phyloP scores from a whole-genome alignment of 1,140 invertebrate genomes.

The Drosophila ambigua region DNA sequence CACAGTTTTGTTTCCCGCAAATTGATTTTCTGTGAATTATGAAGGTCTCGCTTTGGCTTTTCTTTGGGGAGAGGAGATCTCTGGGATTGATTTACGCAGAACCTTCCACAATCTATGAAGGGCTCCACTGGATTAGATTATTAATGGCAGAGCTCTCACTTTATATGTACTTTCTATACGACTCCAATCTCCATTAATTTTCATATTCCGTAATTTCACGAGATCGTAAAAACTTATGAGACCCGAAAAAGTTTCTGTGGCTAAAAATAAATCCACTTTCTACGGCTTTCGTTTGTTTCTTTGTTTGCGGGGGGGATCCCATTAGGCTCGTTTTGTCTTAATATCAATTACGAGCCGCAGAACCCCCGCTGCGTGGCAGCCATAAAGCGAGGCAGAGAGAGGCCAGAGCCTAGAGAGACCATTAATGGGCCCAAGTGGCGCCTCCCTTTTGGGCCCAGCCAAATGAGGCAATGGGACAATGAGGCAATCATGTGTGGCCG shows the following conservation, averaged over 20 bases:
- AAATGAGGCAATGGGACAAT: not conserved
- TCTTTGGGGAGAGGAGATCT: not conserved
- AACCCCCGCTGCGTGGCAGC: conserved; percentile 44
- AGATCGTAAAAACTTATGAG: conserved; percentile 65
- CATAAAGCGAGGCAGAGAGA: conserved; percentile 46
- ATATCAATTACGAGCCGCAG: conserved; percentile 67
- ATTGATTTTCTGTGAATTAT: conserved; percentile 48
- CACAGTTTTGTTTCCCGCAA: conserved; percentile 38
- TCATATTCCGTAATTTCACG: conserved; percentile 52
- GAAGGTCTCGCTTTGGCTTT: conserved; percentile 17
- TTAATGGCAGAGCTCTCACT: conserved; percentile 19
- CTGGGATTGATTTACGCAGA: conserved; percentile 38
- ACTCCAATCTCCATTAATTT: conserved; percentile 39
- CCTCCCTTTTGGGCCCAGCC: conserved; percentile 25
- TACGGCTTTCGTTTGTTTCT: conserved; percentile 33
- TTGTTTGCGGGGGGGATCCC: conserved; percentile 43
- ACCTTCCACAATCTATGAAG: conserved; percentile 12
- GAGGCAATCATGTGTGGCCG: conserved; percentile 44
- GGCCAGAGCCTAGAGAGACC: not conserved
- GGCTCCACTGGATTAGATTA: conserved; percentile 3
- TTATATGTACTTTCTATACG: not conserved
- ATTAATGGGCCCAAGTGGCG: conserved; percentile 44
- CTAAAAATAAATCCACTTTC: conserved; percentile 59
- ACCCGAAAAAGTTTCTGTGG: conserved; percentile 41
- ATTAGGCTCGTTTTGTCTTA: conserved; percentile 65